These are phyloP conservation scores for Trichogramma dendrolimi DNA, from an alignment of 2,888 invertebrate genomes.

Conservation along the genomic window DNA sequence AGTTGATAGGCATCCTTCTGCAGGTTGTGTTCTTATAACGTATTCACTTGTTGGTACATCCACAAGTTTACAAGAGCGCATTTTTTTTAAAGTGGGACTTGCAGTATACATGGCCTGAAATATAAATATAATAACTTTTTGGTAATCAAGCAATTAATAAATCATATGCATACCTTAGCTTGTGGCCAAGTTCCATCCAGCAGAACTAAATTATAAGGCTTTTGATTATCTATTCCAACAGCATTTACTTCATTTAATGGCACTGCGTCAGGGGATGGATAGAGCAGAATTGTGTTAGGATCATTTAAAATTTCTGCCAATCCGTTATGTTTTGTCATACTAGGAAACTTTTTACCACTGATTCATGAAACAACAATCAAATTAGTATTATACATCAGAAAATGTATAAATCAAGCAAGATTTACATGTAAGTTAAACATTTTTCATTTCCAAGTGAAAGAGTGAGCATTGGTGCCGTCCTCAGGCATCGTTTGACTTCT, in stretches of 20 bases:
- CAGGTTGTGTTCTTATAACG: slow-evolving; percentile 89
- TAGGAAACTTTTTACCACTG: slow-evolving; percentile 82
- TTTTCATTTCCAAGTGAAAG: slow-evolving; percentile 69
- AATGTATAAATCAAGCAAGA: slow-evolving; percentile 1
- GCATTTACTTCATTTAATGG: slow-evolving; percentile 59
- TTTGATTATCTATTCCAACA: slow-evolving; percentile 49
- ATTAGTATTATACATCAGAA: background rate
- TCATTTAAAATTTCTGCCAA: slow-evolving; percentile 64
- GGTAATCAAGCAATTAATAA: slow-evolving; percentile 7
- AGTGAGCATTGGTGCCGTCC: slow-evolving; percentile 85
- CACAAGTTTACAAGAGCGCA: slow-evolving; percentile 79
- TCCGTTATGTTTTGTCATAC: slow-evolving; percentile 60
- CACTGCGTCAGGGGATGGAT: slow-evolving; percentile 73
- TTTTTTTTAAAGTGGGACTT: slow-evolving; percentile 68
- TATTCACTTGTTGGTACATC: slow-evolving; percentile 74
- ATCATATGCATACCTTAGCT: slow-evolving; percentile 60
- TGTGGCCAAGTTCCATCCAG: slow-evolving; percentile 96
- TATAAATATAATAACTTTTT: slow-evolving; percentile 6
- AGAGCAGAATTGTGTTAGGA: slow-evolving; percentile 71
- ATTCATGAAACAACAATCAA: slow-evolving; percentile 28
- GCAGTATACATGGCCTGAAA: slow-evolving; percentile 75
- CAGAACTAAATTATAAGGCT: slow-evolving; percentile 72
- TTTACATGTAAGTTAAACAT: slow-evolving; percentile 59
- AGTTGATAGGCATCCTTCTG: slow-evolving; percentile 86
- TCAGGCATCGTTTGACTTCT: slow-evolving; percentile 82